Conservation (phyloP, 2,888 invertebrate species). For the Sturmia bella region DNA sequence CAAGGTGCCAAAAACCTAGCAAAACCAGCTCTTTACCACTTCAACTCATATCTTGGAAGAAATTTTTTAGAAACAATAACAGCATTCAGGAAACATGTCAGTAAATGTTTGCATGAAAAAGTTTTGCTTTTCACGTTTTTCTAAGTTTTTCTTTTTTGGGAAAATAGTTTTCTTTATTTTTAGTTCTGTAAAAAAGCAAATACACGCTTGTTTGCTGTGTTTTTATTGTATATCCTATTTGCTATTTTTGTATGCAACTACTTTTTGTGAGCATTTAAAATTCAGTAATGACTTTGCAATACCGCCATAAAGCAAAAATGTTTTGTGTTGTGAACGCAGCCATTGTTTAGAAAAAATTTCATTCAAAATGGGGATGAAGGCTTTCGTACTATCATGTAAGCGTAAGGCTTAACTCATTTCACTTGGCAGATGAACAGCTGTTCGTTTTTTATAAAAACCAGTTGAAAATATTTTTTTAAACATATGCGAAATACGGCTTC, state of each 20-base stretch:
- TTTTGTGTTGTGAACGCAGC: too few relatives aligned
- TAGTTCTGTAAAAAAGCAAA: constrained; percentile 27
- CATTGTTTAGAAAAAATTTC: too few relatives aligned
- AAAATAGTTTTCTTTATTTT: constrained; percentile 38
- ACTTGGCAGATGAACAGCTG: too few relatives aligned
- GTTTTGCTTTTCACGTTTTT: constrained; percentile 61
- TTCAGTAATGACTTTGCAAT: constrained; percentile 14
- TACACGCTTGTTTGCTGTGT: constrained; percentile 47
- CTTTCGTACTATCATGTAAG: too few relatives aligned
- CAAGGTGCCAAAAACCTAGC: constrained; percentile 70
- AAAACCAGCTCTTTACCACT: constrained; percentile 50
- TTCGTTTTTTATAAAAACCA: too few relatives aligned
- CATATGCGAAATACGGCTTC: too few relatives aligned
- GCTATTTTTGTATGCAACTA: constrained; percentile 3
- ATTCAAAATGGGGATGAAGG: too few relatives aligned
- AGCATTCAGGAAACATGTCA: constrained; percentile 63
- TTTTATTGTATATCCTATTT: constrained; percentile 26
- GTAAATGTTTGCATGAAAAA: constrained; percentile 67
- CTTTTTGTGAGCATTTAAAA: constrained; percentile 8
- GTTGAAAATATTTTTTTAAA: too few relatives aligned
- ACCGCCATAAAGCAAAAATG: too few relatives aligned
- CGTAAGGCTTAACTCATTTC: too few relatives aligned
- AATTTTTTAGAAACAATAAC: constrained; percentile 32
- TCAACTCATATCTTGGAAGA: constrained; percentile 41
- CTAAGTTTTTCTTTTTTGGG: constrained; percentile 22